Base-by-base conservation (phyloP, 92 coral and sea anemone species). In the Actinostola sp. region DNA sequence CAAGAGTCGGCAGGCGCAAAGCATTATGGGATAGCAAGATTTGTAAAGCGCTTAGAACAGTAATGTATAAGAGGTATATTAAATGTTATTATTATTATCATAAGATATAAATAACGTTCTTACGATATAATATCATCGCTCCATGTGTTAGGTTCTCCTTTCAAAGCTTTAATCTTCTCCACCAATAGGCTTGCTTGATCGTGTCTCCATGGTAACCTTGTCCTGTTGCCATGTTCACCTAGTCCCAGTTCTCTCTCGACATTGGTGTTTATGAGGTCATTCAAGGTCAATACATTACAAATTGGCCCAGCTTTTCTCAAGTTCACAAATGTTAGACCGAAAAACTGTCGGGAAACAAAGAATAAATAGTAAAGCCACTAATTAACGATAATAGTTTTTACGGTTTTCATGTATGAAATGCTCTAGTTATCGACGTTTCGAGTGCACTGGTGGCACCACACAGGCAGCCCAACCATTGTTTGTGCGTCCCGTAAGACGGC, bases 101-200 rank as follows among this genome's bases (percentile, higher is more conserved):
- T n/a, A n/a, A n/a, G n/a, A n/a, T n/a, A n/a, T 7, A 17, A 20
- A 53, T 25, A 25, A 38, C 24, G 20, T 21, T 0, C 71, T 41
- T 44, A 44, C 71, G 34, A 19, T 15, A 65, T 14, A 2, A 11
- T 17, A 23, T 44, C 8, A 17, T 65, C 54, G 3, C 34, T 65
- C 71, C 71, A 65, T 1, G 49, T 75, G n/a, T 76, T 57, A 36
- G 83, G 78, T 24, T 67, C 63, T 3, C 92, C 92, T 84, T 87
- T 73, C 56, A 77, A 73, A 48, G 31, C 51, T 46, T 66, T 66
- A 33, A 82, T 28, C 27, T 82, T 76, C 29, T 79, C 82, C 29
- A 87, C 66, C 65, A 87, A 45, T 45, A 61, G 46, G 68, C 84
- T 87, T 32, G 88, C 85, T 63, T 77, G 92, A 42, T 79, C 71